These are phyloP conservation scores for Nycticorax nycticorax DNA, from an alignment of 2,113 vertebrate species.

Conservation along the genomic window DNA sequence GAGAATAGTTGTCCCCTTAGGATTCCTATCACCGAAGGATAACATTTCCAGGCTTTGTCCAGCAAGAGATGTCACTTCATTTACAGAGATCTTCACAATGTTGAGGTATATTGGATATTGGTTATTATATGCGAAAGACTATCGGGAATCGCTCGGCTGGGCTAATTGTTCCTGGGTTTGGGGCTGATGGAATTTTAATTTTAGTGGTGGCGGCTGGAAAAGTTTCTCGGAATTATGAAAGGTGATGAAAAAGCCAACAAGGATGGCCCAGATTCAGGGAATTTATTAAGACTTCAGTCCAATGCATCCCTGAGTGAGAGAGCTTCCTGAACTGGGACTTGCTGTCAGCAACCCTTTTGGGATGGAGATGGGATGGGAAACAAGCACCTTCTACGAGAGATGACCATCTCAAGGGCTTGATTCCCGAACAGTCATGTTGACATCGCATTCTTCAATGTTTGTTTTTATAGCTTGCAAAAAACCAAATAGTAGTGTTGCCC, in stretches of 20 bases:
- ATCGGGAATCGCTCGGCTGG: conserved; percentile 21
- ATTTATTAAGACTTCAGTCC: background rate
- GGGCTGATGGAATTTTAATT: conserved; percentile 33
- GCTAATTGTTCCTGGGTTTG: conserved; percentile 33
- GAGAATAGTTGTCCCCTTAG: conserved; percentile 58
- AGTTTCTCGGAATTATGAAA: background rate
- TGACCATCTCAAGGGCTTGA: background rate
- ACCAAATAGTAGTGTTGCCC: background rate
- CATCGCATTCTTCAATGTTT: background rate
- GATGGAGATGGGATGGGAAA: background rate
- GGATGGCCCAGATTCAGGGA: background rate
- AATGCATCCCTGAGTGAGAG: background rate
- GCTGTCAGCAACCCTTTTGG: background rate
- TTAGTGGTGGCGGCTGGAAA: background rate
- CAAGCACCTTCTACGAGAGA: background rate
- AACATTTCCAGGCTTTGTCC: conserved; percentile 67
- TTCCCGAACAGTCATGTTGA: background rate
- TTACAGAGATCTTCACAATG: conserved; percentile 56
- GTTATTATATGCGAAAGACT: conserved; percentile 25
- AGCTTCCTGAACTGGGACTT: background rate
- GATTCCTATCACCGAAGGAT: conserved; percentile 68
- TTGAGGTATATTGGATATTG: conserved; percentile 41
- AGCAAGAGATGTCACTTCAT: conserved; percentile 57
- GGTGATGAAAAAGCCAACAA: background rate
- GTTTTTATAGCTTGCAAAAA: background rate